phyloP scores from a whole-genome alignment of 2,888 invertebrate genomes.

The Drosophila engyochracea region DNA sequence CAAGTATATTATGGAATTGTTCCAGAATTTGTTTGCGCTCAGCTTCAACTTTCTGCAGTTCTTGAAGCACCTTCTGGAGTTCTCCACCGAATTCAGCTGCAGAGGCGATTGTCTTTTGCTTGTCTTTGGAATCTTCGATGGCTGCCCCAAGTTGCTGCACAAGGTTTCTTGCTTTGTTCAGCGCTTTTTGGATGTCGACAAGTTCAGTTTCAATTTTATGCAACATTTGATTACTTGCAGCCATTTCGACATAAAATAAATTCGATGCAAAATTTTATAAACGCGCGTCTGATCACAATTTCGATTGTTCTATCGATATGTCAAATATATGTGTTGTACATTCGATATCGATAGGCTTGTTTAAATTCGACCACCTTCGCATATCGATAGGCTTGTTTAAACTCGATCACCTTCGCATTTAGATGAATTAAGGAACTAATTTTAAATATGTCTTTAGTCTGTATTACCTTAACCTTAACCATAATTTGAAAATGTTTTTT shows the following conservation, averaged over 20 bases:
- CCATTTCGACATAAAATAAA: not conserved
- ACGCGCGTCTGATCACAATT: conserved; percentile 4
- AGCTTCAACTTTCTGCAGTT: not conserved
- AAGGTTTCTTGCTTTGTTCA: not conserved
- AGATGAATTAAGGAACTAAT: not conserved
- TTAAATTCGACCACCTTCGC: not conserved
- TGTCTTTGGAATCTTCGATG: not conserved
- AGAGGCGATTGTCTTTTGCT: not conserved
- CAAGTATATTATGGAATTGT: not conserved
- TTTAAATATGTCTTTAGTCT: not conserved
- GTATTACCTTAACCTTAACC: too few relatives aligned
- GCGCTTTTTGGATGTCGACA: not conserved
- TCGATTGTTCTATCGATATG: not conserved
- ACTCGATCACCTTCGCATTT: not conserved
- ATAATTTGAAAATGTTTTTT: too few relatives aligned
- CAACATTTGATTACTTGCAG: not conserved
- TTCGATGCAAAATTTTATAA: not conserved
- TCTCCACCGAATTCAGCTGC: not conserved
- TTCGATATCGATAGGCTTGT: not conserved
- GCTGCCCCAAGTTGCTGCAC: conserved; percentile 1
- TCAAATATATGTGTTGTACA: not conserved
- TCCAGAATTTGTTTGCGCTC: not conserved
- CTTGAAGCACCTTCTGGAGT: not conserved
- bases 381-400: not conserved
- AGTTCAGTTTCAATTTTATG: conserved; percentile 1